Evolutionary conservation across 2,797 vertebrate genomes (phyloP).

Genomic region (Borostomias antarcticus): DNA sequence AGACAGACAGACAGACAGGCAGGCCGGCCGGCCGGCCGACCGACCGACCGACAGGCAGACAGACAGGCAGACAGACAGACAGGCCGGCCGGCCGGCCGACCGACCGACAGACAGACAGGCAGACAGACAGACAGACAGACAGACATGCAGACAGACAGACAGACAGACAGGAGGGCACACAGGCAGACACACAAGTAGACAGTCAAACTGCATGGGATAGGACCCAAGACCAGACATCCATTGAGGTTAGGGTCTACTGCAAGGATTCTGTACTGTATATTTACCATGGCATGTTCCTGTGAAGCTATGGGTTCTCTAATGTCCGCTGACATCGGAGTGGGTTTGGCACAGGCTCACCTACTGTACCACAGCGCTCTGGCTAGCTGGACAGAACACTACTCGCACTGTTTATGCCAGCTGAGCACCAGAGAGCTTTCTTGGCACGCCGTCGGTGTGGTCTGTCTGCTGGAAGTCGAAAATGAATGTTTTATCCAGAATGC

Average conservation of each 20-base stretch:
- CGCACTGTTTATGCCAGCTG: slow-evolving; percentile 29
- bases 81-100: no score
- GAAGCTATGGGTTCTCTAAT: neutral
- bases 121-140: no score
- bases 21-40: no score
- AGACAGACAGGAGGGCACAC: no score
- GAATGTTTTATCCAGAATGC: slow-evolving; percentile 3
- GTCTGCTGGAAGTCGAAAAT: slow-evolving; percentile 1
- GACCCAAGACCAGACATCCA: neutral
- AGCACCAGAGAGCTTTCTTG: slow-evolving; percentile 29
- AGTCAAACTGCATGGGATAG: no score
- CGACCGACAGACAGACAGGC: no score
- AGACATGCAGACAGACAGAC: no score
- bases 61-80: no score
- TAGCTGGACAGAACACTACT: slow-evolving; percentile 4
- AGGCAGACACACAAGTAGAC: no score
- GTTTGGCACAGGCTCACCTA: slow-evolving; percentile 31
- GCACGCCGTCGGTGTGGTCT: neutral
- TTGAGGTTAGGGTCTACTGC: neutral
- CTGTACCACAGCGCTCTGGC: slow-evolving; percentile 14
- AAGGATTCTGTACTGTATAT: no score
- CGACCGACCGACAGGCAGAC: no score
- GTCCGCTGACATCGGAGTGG: slow-evolving; percentile 7
- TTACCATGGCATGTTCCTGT: neutral
- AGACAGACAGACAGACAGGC: no score